Evolutionary conservation across 2,797 vertebrate genomes (phyloP).

Genomic region (Epinephelus malabaricus): DNA sequence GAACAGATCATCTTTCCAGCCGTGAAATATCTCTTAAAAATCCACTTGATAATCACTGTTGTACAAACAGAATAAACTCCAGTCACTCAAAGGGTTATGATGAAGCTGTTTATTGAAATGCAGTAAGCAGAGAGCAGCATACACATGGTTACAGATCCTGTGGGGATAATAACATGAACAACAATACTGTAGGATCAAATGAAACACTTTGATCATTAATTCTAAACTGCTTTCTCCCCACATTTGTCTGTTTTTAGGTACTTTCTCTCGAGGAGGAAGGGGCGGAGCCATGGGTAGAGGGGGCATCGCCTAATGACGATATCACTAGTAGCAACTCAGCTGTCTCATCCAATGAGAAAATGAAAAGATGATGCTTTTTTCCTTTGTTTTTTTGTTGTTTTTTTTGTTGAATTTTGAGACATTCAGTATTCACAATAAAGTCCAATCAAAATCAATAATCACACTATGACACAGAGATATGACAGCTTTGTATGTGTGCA

Average conservation of each 20-base stretch:
- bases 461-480: not conserved
- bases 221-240: not conserved
- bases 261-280: conserved; percentile 67
- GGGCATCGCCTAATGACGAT: conserved; percentile 38
- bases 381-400: not conserved
- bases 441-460: conserved; percentile 1
- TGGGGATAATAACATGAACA: not conserved
- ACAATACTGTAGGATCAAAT: not conserved
- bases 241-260: conserved; percentile 47
- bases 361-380: not conserved
- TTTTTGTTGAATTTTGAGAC: not conserved
- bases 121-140: conserved; percentile 41
- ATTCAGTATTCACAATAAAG: not conserved
- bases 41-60: not conserved
- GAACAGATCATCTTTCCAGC: too few species aligned
- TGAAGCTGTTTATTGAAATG: conserved; percentile 67
- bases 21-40: too few species aligned
- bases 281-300: conserved; percentile 74
- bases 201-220: not conserved
- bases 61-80: not conserved
- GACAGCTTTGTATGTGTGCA: conserved; percentile 2
- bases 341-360: conserved; percentile 17
- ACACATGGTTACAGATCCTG: not conserved
- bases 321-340: not conserved
- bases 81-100: conserved; percentile 36